phyloP scores from a whole-genome alignment of 2,113 vertebrate genomes.

The Cyprinodon brontotheroides region DNA sequence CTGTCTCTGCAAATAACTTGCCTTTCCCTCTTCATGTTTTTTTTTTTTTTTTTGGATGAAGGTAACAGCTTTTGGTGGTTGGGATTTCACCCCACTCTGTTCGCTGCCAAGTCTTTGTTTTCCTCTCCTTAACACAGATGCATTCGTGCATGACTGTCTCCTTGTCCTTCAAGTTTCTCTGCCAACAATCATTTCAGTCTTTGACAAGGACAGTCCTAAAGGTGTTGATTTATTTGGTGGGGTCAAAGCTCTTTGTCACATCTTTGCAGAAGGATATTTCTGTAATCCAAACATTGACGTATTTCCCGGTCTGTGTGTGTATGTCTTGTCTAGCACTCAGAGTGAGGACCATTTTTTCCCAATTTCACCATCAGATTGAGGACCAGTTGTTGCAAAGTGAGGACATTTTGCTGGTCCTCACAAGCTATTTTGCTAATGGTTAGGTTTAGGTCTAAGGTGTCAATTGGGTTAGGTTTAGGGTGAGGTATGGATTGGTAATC shows the following conservation, averaged over 20 bases:
- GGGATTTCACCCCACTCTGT: conserved; percentile 14
- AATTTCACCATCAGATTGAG: too few relatives aligned
- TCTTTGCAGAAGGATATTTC: conserved; percentile 70
- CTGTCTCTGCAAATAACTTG: not conserved
- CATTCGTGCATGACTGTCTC: conserved; percentile 45
- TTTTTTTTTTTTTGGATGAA: not conserved
- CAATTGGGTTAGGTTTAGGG: too few relatives aligned
- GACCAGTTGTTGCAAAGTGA: too few relatives aligned
- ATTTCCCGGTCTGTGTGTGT: conserved; percentile 4
- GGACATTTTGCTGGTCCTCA: too few relatives aligned
- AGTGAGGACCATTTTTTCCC: too few relatives aligned
- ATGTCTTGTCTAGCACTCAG: too few relatives aligned
- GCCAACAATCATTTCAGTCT: conserved; percentile 66
- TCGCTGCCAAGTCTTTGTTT: conserved; percentile 46
- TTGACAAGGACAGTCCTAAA: conserved; percentile 72
- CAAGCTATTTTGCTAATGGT: too few relatives aligned
- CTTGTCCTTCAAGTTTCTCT: conserved; percentile 50
- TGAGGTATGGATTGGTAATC: too few relatives aligned
- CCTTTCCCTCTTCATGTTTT: not conserved
- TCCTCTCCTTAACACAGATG: conserved; percentile 41
- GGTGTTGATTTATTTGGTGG: conserved; percentile 63
- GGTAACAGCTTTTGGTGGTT: not conserved
- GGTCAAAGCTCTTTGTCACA: conserved; percentile 60
- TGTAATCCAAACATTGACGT: conserved; percentile 56
- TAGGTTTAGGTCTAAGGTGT: too few relatives aligned